These are phyloP conservation scores for Sericinus montela DNA, from an alignment of 2,888 invertebrate species.

Conservation along the genomic window DNA sequence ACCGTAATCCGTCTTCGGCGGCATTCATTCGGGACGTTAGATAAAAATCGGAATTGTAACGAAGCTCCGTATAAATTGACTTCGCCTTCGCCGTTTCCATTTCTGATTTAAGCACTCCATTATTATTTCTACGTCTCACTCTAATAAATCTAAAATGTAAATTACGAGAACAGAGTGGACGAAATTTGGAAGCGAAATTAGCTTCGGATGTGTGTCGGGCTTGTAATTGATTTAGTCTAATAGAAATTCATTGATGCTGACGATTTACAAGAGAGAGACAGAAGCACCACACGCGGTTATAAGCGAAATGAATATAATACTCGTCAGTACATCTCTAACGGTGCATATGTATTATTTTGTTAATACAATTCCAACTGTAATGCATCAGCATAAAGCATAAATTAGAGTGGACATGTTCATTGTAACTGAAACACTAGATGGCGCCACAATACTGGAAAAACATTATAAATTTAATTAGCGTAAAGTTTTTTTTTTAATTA, in stretches of 20 bases:
- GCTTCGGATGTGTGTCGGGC: conserved; percentile 36
- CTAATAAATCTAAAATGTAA: neutral
- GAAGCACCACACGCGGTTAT: conserved; percentile 44
- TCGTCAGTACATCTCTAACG: conserved; percentile 46
- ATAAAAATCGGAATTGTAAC: conserved; percentile 68
- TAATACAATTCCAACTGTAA: conserved; percentile 61
- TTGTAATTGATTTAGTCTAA: conserved; percentile 74
- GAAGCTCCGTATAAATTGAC: conserved; percentile 63
- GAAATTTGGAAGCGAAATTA: conserved; percentile 33
- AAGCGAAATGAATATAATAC: conserved; percentile 57
- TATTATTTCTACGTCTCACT: conserved; percentile 46
- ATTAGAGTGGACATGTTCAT: conserved; percentile 30
- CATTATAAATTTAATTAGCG: no score
- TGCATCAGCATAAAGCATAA: conserved; percentile 42
- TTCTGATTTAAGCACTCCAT: conserved; percentile 52
- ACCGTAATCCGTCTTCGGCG: conserved; percentile 73
- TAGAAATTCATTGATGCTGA: conserved; percentile 74
- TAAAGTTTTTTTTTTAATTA: no score
- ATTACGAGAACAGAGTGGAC: conserved; percentile 17
- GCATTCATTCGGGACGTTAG: conserved; percentile 63
- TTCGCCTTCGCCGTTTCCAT: conserved; percentile 53
- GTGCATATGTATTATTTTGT: conserved; percentile 58
- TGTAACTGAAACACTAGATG: conserved; percentile 49
- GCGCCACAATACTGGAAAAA: conserved; percentile 47
- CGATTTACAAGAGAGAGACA: conserved; percentile 65